Conservation (phyloP, 2,797 vertebrate species). For the Apogon hyalosoma region DNA sequence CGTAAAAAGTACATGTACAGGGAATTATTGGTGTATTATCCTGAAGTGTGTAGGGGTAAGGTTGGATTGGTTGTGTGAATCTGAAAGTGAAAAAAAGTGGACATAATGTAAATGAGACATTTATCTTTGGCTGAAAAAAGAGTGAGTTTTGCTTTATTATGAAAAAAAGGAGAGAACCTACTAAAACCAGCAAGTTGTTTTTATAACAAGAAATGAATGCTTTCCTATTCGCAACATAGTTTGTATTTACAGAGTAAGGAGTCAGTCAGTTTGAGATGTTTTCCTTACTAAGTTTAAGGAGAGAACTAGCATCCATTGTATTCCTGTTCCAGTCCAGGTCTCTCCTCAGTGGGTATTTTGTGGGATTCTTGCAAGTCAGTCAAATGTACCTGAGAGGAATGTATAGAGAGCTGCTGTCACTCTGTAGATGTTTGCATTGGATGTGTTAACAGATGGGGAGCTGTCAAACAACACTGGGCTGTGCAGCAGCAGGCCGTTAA, state of each 20-base stretch:
- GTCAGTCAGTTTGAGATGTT: conserved; percentile 58
- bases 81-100: conserved; percentile 53
- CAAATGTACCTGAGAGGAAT: conserved; percentile 48
- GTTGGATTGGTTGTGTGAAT: conserved; percentile 70
- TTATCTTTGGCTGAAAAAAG: conserved; percentile 49
- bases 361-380: conserved; percentile 52
- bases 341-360: conserved; percentile 52
- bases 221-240: conserved; percentile 71
- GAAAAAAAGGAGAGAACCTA: conserved; percentile 33
- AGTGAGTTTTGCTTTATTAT: conserved; percentile 54
- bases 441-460: conserved; percentile 32
- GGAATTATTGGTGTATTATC: conserved; percentile 74
- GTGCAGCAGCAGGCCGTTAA: conserved; percentile 35
- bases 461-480: conserved; percentile 28
- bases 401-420: conserved; percentile 33
- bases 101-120: conserved; percentile 49
- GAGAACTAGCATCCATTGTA: conserved; percentile 63
- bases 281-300: conserved; percentile 44
- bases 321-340: conserved; percentile 64
- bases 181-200: conserved; percentile 79
- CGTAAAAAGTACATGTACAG: conserved; percentile 78
- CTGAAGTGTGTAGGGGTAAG: conserved; percentile 61
- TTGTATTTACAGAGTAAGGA: conserved; percentile 67
- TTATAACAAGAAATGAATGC: conserved; percentile 60
- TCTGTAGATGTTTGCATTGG: conserved; percentile 32